Base-by-base conservation (phyloP, 2,113 vertebrate genomes). In the Isurus oxyrinchus region DNA sequence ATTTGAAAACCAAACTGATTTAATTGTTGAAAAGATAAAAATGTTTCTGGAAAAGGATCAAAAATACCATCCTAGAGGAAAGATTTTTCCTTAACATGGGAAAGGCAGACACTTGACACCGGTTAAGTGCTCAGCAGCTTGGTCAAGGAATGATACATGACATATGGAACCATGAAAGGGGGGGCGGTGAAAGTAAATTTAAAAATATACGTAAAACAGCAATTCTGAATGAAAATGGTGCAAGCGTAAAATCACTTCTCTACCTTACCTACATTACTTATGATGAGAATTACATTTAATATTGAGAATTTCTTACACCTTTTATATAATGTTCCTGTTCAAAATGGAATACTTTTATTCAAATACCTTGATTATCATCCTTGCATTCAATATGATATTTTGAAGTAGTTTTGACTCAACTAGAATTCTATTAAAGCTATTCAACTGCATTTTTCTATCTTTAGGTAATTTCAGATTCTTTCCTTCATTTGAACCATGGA, bases 261-360 rank as follows among this genome's bases (percentile, higher is more conserved):
- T 90, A 10, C 23, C 27, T 90, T 90, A 55, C 11, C 7, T 2
- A 25, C 21, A 31, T 8, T 55, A 55, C 49, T 88, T 27, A 88
- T 88, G 86, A 90, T 57, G 27, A 35, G 53, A 90, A 90, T 57
- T 31, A 31, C 31, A 57, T 90, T 90, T 90, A 57, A 90, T 10
- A 90, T 27, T 57, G 87, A 57, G 87, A 90, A 10, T 90, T 57
- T 57, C 87, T 44, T 57, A 53, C 55, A 31, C 87, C 49, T 57
- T 90, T 31, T 31, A 90, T 25, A 31, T 10, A 53, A 10, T 87
- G 86, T 87, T 87, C 86, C 86, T 87, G 49, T 87, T 87, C 86
- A 87, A 90, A 90, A 90, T 57, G 25, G 87, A 90, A 90, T 27
- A 57, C 27, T 90, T 90, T 31, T 57, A 57, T 90, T 90, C n/a